Base-by-base conservation (phyloP, 2,888 invertebrate species). In the Oscheius sp. region DNA sequence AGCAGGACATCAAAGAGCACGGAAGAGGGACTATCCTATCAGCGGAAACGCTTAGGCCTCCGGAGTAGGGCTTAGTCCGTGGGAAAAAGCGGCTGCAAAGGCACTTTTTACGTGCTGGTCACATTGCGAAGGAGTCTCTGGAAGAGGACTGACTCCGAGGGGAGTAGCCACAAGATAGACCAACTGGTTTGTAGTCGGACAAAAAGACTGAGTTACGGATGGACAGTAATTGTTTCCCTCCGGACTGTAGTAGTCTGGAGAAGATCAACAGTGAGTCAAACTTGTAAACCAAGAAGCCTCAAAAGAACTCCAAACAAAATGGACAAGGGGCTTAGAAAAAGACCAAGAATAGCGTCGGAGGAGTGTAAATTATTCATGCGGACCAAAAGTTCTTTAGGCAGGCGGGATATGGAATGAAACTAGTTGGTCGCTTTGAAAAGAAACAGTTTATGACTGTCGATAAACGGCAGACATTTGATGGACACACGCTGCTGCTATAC, bases 61-160 rank as follows among this genome's bases (percentile, higher is more conserved):
- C 42, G 33, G 11, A 60, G 60, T 37, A 35, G 60, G 60, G 60
- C 60, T 60, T 60, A 60, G 60, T 37, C 37, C 60, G 35, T 60
- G 60, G n/a, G 63, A 63, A 29, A 63, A 33, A 21, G 29, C 13
- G 48, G 9, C 21, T 32, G n/a, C 62, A 57, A 29, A 11, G 9
- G 62, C 11, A n/a, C 13, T 48, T 63, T 47, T 63, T 63, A 47
- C 35, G 37, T 35, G 7, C 42, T 42, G 42, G 42, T 42, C 42
- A 42, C 42, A 55, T 9, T 29, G 21, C 9, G 53, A 51, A 9
- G 32, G 2, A 21, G 55, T 21, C 29, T 29, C 29, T 29, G 21
- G 32, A 2, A 21, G 55, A 55, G 21, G 55, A 55, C 53, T n/a
- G 53, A 53, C n/a, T n/a, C 7, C 7, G 42, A 42, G 42, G 42